Evolutionary conservation across 1,140 invertebrate species (phyloP), one percentile per base, ranked within the genome.

Genomic region (Aphelinus certus): DNA sequence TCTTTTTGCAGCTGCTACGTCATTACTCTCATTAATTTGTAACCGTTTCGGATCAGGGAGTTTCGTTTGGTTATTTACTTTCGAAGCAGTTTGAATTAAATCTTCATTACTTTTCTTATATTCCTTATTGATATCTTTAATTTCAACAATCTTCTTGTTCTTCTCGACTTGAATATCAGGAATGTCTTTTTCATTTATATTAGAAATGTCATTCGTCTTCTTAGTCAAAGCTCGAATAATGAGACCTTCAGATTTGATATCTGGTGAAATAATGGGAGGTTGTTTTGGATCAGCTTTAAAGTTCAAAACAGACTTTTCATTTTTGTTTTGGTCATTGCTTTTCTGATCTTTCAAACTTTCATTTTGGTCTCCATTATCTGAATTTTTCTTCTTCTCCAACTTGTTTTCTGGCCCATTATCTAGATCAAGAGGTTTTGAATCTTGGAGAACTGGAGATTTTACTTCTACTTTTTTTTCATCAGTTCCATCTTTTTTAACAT

Each of bases 211-310:
- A 45, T 75, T 45, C 10, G 77, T 73, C 51, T 80, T 71, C 60
- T 86, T 86, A 2, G 80, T 83, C n/a, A 88, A 78, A 64, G 82
- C 82, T 65, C 81, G 83, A 7, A 88, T 76, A 45, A 88, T 86
- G 45, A 82, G 83, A 63, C 83, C 83, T 49, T 74, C 71, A 49
- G 79, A 77, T 76, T 79, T 80, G 67, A 80, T 78, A 46, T 64
- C 53, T 51, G 53, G 26, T 56, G 43, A 9, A 51, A 72, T 72
- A 45, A 60, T 43, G 49, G 58, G 46, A 51, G 53, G 47, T 65
- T 67, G 47, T 62, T 58, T 63, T 73, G 47, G 53, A 62, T 70
- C 55, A 9, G 68, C 26, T 26, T 26, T 26, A 26, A 26, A 45
- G 63, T 57, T n/a, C 26, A 69, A 43, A 56, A 62, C 57, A 67